Evolutionary conservation across 2,797 vertebrate genomes (phyloP).

Genomic region (Sebastes goodei): DNA sequence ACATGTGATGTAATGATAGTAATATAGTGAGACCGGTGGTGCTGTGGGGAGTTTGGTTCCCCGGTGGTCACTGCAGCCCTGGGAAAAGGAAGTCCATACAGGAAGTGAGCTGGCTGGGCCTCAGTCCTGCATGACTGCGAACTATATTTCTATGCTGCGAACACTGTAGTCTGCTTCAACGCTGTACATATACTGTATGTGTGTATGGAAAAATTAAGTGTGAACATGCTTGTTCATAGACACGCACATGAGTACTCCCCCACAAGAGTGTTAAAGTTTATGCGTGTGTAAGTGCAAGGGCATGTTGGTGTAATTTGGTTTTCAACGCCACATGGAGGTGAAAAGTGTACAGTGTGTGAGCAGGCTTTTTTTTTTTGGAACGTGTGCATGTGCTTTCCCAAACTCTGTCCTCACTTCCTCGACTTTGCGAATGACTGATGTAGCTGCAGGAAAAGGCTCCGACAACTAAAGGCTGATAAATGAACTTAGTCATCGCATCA

Average conservation of each 20-base stretch:
- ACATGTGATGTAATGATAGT: conserved; percentile 46
- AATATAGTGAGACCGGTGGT: conserved; percentile 8
- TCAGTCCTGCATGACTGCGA: conserved; percentile 30
- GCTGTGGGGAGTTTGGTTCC: conserved; percentile 25
- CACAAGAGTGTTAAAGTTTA: neutral
- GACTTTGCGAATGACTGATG: conserved; percentile 40
- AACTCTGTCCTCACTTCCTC: neutral
- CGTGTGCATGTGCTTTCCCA: neutral
- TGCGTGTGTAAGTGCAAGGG: neutral
- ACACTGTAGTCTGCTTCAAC: conserved; percentile 22
- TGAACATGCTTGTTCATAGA: neutral
- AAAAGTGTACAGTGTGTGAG: neutral
- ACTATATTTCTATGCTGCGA: neutral
- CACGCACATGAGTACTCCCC: neutral
- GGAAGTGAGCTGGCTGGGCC: conserved; percentile 55
- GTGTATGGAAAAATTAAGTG: neutral
- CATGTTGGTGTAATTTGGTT: neutral
- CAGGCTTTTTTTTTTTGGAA: neutral
- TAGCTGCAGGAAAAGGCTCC: conserved; percentile 8
- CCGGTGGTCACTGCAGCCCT: conserved; percentile 34
- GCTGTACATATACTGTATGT: neutral
- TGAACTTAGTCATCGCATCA: conserved; percentile 33
- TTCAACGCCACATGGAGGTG: conserved; percentile 6
- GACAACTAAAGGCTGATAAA: conserved; percentile 12
- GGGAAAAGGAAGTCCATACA: conserved; percentile 65